Base-by-base conservation (phyloP, 2,113 vertebrate species). In the Mixornis gularis region DNA sequence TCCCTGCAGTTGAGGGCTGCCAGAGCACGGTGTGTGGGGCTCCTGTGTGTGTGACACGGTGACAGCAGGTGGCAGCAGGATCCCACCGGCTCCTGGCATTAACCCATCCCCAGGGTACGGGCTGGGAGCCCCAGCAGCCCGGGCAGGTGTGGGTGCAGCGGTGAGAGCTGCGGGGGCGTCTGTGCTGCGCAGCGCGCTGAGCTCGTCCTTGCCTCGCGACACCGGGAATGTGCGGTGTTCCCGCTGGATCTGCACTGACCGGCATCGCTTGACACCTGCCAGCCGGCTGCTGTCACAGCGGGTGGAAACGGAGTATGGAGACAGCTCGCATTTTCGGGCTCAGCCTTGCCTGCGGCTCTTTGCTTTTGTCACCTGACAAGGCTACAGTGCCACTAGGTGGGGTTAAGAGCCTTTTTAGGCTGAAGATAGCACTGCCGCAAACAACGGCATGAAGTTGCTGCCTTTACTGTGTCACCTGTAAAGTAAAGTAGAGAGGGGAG, bases 41-140 rank as follows among this genome's bases (percentile, higher is more conserved):
- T 49, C 13, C 29, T 40, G 72, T 16, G 40, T 12, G 65, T 13
- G 19, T 21, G 63, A 5, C 16, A 15, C 3, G 43, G 64, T 2
- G 87, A 10, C 96, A 85, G 92, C 96, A 97, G 95, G 79, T 94
- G 96, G 95, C 96, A 94, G 94, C 94, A 97, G 89, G 29, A 30
- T 30, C 43, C 80, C 7, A 3, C 43, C 8, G 5, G 48, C 27
- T 27, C 46, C 30, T 19, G 2, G 30, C 36, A 1, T 4, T 17
- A 12, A 11, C 8, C 4, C 64, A 24, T 41, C 17, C 29, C 3
- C 21, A 2, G 17, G 52, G 34, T 3, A 1, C 14, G 10, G 25
- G 12, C 53, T 4, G 38, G 8, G 2, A 46, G 20, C 13, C 12
- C 2, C 30, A 0, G 30, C 70, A 18, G 46, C 2, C 1, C 0